Conservation (phyloP, 2,888 invertebrate genomes). For the Trichopoda pennipes region DNA sequence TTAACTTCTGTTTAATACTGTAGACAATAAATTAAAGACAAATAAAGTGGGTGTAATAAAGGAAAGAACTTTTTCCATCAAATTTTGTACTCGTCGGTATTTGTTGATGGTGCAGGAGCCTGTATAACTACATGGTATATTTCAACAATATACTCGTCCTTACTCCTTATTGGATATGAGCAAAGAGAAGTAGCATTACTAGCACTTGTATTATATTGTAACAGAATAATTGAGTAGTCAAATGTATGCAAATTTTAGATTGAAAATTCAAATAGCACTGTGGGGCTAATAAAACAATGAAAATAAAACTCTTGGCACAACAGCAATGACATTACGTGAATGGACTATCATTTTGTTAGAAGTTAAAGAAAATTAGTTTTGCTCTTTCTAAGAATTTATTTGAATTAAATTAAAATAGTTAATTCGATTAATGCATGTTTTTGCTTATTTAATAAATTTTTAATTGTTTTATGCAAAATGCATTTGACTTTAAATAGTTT, state of each 20-base stretch:
- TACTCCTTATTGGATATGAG: background rate
- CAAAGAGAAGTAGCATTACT: background rate
- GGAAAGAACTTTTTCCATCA: background rate
- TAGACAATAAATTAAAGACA: constrained; percentile 25
- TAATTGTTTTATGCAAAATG: too few species aligned
- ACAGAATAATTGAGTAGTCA: background rate
- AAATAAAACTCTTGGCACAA: too few species aligned
- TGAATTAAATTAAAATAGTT: too few species aligned
- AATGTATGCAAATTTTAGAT: background rate
- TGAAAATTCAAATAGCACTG: background rate
- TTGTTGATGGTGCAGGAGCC: background rate
- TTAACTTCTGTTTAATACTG: constrained; percentile 19
- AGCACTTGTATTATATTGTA: background rate
- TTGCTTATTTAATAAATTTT: too few species aligned
- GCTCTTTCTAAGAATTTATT: too few species aligned
- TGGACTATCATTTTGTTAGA: too few species aligned
- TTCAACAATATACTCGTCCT: background rate
- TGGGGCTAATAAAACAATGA: background rate
- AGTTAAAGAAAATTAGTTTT: too few species aligned
- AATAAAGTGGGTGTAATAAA: background rate
- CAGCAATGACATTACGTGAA: too few species aligned
- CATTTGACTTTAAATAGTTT: too few species aligned
- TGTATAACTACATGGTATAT: background rate
- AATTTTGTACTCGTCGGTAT: background rate
- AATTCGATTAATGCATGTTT: too few species aligned